Conservation (phyloP, 2,888 invertebrate genomes). For the Sinotaia quadrata region DNA sequence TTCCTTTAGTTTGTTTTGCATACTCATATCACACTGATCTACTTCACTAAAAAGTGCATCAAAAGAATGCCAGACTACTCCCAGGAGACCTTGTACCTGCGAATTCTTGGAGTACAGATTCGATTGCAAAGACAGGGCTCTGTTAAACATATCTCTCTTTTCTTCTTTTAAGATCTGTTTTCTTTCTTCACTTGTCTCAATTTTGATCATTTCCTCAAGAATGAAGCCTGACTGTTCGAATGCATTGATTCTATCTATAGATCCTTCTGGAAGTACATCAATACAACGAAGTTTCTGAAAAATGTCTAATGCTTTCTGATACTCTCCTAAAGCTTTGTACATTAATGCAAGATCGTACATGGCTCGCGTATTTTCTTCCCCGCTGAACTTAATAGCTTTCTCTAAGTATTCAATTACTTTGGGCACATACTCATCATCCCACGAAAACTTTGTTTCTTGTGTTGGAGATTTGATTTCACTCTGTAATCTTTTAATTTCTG, state of each 20-base stretch:
- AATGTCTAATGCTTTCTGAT: background rate
- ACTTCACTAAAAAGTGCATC: background rate
- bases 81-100: background rate
- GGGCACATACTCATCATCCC: background rate
- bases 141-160: background rate
- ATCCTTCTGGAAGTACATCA: background rate
- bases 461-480: too few species aligned
- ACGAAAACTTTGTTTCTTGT: background rate
- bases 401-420: background rate
- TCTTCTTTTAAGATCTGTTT: background rate
- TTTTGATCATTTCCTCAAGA: background rate
- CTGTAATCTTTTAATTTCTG: background rate
- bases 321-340: background rate
- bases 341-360: conserved; percentile 5
- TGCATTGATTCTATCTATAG: conserved; percentile 1
- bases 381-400: background rate
- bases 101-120: background rate
- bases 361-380: background rate
- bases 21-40: background rate
- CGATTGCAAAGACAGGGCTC: background rate
- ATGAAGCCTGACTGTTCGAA: conserved; percentile 2
- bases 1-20: background rate
- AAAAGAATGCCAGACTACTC: conserved; percentile 10
- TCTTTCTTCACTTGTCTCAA: background rate
- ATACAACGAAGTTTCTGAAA: background rate